Evolutionary conservation across 2,888 invertebrate genomes (phyloP), one percentile per base, ranked within the genome.

Genomic region (Lacanobia wlatinum): DNA sequence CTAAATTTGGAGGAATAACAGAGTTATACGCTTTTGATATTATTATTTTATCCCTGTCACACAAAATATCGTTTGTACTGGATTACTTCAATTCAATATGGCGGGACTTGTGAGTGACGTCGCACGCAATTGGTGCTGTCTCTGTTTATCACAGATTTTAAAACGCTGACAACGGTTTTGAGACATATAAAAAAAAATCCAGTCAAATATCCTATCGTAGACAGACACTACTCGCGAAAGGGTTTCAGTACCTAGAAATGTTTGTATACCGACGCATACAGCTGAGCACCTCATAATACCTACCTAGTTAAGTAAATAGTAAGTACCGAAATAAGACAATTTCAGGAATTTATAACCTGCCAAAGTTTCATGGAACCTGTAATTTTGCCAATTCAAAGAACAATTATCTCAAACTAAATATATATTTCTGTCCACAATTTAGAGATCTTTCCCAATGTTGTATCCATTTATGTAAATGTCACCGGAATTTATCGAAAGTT

Each of bases 331-430:
- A 21, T 46, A 78, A 55, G 18, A 53, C 46, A 43, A 43, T 16
- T 52, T 60, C 28, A 64, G 60, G 64, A 65, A 64, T 77, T 70
- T 9, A 70, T 48, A 53, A 70, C 34, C 46, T 28, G 55, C 50
- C 71, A 64, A 58, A 60, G 6, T 78, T 38, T 55, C 61, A 60
- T 28, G 61, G 23, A 46, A 43, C 38, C n/a, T 10, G 60, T 65
- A 56, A 61, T 65, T 48, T 55, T 28, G 48, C 43, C 53, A 60
- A 71, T 55, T 18, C 2, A 71, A 70, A 52, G 38, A 61, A 59
- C 8, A 28, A 46, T 56, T 73, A 63, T 10, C 9, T 38, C 10
- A 38, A 58, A 52, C 3, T 3, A 38, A 10, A 77, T 52, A 21
- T 58, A 59, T 72, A 34, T 59, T 63, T 28, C 21, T 60, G 28